phyloP scores from a whole-genome alignment of 2,888 invertebrate genomes.

The Caradrina kadenii region DNA sequence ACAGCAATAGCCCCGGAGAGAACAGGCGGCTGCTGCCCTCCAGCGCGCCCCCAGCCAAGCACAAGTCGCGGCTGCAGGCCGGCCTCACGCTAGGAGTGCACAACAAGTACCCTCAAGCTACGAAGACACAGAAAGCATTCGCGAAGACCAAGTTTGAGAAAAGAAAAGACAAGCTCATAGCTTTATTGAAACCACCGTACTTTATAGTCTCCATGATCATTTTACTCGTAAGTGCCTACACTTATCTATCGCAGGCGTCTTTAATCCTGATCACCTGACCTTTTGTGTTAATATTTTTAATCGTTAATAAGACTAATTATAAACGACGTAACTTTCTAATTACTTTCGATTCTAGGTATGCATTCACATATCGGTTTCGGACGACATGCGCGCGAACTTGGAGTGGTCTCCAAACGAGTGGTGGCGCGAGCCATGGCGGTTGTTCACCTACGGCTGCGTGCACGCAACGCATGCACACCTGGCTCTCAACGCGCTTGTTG shows the following conservation, averaged over 20 bases:
- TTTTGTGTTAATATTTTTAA: not conserved
- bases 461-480: slow-evolving; percentile 95
- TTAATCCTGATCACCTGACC: not conserved
- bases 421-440: slow-evolving; percentile 94
- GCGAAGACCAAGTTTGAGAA: slow-evolving; percentile 79
- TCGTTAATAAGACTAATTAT: not conserved
- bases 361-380: slow-evolving; percentile 73
- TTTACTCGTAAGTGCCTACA: slow-evolving; percentile 78
- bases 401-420: slow-evolving; percentile 85
- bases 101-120: slow-evolving; percentile 66
- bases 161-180: slow-evolving; percentile 78
- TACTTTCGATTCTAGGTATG: slow-evolving; percentile 68
- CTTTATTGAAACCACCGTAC: slow-evolving; percentile 82
- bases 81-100: slow-evolving; percentile 79
- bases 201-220: slow-evolving; percentile 83
- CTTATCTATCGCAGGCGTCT: not conserved
- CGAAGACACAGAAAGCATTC: slow-evolving; percentile 60
- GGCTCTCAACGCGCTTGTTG: slow-evolving; percentile 92
- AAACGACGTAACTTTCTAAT: not conserved
- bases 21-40: slow-evolving; percentile 76
- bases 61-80: slow-evolving; percentile 75
- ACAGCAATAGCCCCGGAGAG: slow-evolving; percentile 76
- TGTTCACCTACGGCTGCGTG: slow-evolving; percentile 94
- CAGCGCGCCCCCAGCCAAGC: slow-evolving; percentile 56
- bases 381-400: slow-evolving; percentile 68